A percentile compares a stretch with the other conserved stretches of the same genome.
These are phyloP conservation scores for Musca domestica DNA, from an alignment of 1,140 invertebrate genomes.

Conservation along the genomic window DNA sequence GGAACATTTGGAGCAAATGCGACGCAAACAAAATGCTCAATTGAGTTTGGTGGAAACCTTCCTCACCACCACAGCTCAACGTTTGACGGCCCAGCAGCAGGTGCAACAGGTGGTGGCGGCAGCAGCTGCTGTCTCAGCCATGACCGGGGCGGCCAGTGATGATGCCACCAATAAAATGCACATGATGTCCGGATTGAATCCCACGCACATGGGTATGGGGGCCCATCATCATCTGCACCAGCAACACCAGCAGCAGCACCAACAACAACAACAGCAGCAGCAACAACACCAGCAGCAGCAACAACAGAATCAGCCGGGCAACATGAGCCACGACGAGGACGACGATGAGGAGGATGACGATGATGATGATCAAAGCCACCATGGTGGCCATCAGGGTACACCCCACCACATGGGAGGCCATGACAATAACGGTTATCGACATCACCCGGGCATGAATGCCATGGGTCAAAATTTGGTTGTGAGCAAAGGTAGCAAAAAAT, in stretches of 20 bases:
- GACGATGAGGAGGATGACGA: slow-evolving; percentile 48
- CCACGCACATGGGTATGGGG: slow-evolving; percentile 33
- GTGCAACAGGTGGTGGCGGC: slow-evolving; percentile 50
- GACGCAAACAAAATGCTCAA: slow-evolving; percentile 49
- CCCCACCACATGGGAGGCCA: slow-evolving; percentile 26
- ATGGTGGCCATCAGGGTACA: slow-evolving; percentile 27
- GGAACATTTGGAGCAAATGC: slow-evolving; percentile 37
- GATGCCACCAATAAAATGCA: slow-evolving; percentile 40
- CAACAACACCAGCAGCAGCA: too few species aligned
- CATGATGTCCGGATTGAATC: slow-evolving; percentile 36
- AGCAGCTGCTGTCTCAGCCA: slow-evolving; percentile 47
- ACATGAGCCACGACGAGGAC: slow-evolving; percentile 30
- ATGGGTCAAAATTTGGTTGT: slow-evolving; percentile 51
- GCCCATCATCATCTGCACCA: slow-evolving; percentile 18
- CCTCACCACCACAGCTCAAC: slow-evolving; percentile 47
- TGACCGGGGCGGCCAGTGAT: slow-evolving; percentile 39
- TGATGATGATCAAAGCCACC: slow-evolving; percentile 33
- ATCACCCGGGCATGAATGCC: slow-evolving; percentile 41
- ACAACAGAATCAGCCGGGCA: slow-evolving; percentile 29
- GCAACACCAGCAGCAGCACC: background rate
- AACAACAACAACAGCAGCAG: background rate
- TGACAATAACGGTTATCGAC: slow-evolving; percentile 40
- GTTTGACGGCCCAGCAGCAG: slow-evolving; percentile 49
- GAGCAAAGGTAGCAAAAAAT: slow-evolving; percentile 53
- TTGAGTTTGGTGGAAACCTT: slow-evolving; percentile 51